phyloP scores from a whole-genome alignment of 2,888 invertebrate genomes.

The Argyra leucocephala region DNA sequence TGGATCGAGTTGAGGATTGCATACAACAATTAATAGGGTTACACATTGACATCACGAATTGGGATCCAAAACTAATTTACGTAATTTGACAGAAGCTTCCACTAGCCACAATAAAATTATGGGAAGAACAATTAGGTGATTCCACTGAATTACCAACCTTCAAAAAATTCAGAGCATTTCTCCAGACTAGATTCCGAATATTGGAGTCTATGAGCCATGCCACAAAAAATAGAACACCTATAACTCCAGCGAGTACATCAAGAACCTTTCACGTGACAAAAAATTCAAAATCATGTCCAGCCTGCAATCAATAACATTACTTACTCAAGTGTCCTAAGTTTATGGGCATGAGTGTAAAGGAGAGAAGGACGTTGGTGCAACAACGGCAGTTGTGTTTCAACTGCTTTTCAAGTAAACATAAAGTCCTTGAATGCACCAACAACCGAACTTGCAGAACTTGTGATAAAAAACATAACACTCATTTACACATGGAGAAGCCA shows the following conservation, averaged over 20 bases:
- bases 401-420: conserved; percentile 12
- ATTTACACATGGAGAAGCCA: background rate
- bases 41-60: too few relatives aligned
- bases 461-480: background rate
- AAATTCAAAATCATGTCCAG: conserved; percentile 8
- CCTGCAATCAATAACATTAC: conserved; percentile 7
- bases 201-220: too few relatives aligned
- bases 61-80: too few relatives aligned
- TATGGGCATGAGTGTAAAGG: background rate
- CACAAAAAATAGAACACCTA: conserved; percentile 10
- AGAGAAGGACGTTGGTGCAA: background rate
- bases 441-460: background rate
- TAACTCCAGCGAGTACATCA: conserved; percentile 24
- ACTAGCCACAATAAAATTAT: too few relatives aligned
- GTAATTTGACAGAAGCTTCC: too few relatives aligned
- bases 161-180: too few relatives aligned
- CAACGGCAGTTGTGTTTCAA: too few relatives aligned
- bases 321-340: conserved; percentile 7
- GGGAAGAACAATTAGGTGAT: too few relatives aligned
- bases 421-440: background rate
- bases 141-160: too few relatives aligned
- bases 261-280: background rate
- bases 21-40: too few relatives aligned
- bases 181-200: too few relatives aligned
- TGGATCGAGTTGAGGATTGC: too few relatives aligned